Conservation (phyloP, 2,888 invertebrate species). For the Xylota segnis region DNA sequence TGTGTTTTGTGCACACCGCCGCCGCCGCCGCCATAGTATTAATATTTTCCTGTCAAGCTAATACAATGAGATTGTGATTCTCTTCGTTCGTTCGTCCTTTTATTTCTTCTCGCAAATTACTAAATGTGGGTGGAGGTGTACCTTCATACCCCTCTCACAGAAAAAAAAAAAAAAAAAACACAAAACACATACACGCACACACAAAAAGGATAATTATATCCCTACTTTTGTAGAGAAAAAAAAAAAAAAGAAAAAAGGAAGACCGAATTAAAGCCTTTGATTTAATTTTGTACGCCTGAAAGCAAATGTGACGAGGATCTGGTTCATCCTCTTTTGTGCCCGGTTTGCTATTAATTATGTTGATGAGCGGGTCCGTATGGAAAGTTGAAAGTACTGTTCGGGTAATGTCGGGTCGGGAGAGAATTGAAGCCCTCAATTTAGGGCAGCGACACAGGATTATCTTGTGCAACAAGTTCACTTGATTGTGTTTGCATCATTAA, state of each 20-base stretch:
- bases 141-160: constrained; percentile 18
- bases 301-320: constrained; percentile 26
- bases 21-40: constrained; percentile 40
- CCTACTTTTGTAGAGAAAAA: constrained; percentile 34
- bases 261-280: constrained; percentile 60
- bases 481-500: too few species aligned
- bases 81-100: constrained; percentile 45
- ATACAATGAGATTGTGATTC: constrained; percentile 69
- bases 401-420: constrained; percentile 13
- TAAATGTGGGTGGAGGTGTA: constrained; percentile 25
- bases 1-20: constrained; percentile 16
- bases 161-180: background rate
- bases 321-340: constrained; percentile 7
- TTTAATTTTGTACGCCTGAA: constrained; percentile 42
- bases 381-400: constrained; percentile 15
- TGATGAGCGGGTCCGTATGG: constrained; percentile 35
- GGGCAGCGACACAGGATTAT: constrained; percentile 31
- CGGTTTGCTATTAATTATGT: constrained; percentile 49
- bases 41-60: constrained; percentile 66
- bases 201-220: constrained; percentile 61
- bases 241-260: too few species aligned
- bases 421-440: constrained; percentile 37
- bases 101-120: constrained; percentile 32
- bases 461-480: constrained; percentile 37
- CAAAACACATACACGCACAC: background rate